phyloP scores from a whole-genome alignment of 2,113 vertebrate species.

The Poeciliopsis retropinna region DNA sequence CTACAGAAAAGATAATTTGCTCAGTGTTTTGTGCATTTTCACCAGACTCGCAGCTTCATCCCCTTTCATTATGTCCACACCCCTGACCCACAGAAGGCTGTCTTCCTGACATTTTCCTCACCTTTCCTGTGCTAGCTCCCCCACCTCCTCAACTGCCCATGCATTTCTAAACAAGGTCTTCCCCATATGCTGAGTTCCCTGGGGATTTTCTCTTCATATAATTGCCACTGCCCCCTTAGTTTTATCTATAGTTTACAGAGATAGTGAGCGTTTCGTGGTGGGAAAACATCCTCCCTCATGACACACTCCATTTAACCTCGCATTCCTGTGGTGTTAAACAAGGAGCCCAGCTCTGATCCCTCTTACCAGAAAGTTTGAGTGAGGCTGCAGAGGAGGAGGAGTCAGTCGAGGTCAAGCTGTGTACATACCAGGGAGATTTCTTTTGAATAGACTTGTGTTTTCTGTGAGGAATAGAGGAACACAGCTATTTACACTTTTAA shows the following conservation, averaged over 20 bases:
- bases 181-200: background rate
- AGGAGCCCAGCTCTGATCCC: constrained; percentile 43
- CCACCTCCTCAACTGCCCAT: constrained; percentile 7
- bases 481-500: too few species aligned
- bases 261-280: constrained; percentile 45
- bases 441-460: background rate
- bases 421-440: constrained; percentile 17
- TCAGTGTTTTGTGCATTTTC: constrained; percentile 40
- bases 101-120: constrained; percentile 71
- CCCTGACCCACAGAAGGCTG: constrained; percentile 40
- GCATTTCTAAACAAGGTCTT: background rate
- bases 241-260: constrained; percentile 65
- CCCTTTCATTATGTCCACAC: constrained; percentile 44
- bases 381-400: constrained; percentile 25
- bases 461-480: background rate
- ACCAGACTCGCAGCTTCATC: background rate
- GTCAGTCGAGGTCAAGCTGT: constrained; percentile 28
- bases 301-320: constrained; percentile 41
- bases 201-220: background rate
- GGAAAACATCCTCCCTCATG: constrained; percentile 51
- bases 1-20: constrained; percentile 14
- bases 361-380: constrained; percentile 35
- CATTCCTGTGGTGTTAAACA: constrained; percentile 72
- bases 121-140: constrained; percentile 61
- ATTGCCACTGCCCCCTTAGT: background rate